Conservation (phyloP, 2,888 invertebrate genomes). For the Limnephilus auricula region DNA sequence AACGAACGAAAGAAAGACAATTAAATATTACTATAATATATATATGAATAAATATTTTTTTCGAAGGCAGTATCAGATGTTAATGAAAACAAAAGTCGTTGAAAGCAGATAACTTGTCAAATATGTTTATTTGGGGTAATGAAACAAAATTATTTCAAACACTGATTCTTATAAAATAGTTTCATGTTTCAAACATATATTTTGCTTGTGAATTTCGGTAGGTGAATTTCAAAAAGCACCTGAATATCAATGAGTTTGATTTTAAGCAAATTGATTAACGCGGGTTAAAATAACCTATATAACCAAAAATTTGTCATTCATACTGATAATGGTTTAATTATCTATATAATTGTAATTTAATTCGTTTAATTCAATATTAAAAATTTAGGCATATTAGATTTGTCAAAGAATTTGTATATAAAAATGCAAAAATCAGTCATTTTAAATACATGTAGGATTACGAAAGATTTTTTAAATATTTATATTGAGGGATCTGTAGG, state of each 20-base stretch:
- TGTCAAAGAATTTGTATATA: too few relatives aligned
- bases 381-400: too few relatives aligned
- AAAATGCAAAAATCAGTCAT: too few relatives aligned
- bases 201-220: neutral
- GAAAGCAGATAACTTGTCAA: neutral
- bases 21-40: neutral
- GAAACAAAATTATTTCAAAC: neutral
- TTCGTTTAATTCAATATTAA: too few relatives aligned
- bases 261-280: too few relatives aligned
- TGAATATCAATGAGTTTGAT: neutral
- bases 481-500: too few relatives aligned
- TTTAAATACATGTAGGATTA: too few relatives aligned
- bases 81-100: neutral
- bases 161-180: neutral
- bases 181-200: neutral
- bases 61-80: neutral
- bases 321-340: too few relatives aligned
- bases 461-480: too few relatives aligned
- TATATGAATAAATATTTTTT: constrained; percentile 2
- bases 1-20: constrained; percentile 7
- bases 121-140: neutral
- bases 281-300: too few relatives aligned
- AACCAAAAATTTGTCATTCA: too few relatives aligned
- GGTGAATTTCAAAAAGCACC: neutral
- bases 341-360: too few relatives aligned